Evolutionary conservation across 2,888 invertebrate genomes (phyloP), one percentile per base, ranked within the genome.

Genomic region (Phalangium opilio): DNA sequence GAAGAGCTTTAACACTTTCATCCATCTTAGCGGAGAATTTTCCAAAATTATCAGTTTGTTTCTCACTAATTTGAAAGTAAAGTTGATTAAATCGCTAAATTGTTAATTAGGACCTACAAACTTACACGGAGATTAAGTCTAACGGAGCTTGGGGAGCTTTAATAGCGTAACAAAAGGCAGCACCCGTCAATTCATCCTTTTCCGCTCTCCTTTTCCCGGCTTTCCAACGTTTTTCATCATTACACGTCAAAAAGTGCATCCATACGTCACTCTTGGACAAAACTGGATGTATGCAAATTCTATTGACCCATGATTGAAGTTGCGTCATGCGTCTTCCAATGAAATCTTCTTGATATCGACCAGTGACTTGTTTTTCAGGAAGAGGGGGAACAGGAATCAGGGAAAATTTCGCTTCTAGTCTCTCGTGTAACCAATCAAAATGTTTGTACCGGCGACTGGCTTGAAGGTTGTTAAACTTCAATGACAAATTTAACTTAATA

Each of bases 361-460:
- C 93, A 35, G 93, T 84, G 54, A 98, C 89, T 67, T 95, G 91
- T 70, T 98, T 98, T 64, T 96, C 96, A 11, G 98, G 98, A 53
- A 98, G 67, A 2, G 96, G 95, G 48, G 98, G 96, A 60, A 96
- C 83, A 2, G 93, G 89, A 60, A 96, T 81, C 45, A 93, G 75
- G 57, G 86, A 81, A 67, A 87, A 98, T 68, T 98, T 98, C 57
- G 86, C 87, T 59, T 82, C 81, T 54, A 98, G 70, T 58, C 93
- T 76, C 64, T 87, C 87, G 68, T 95, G 93, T 45, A 98, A 69
- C 98, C 98, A 98, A 72, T 98, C 96, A 68, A 98, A 98, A 67
- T 96, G 96, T 68, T 98, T 98, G 70, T 95, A 96, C 58, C 96
- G 75, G 55, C 96, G 75, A 52, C 68, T 68, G 18, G 72, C 95